These are phyloP conservation scores for Drepanosiphum platanoidis DNA, from an alignment of 2,888 invertebrate species.

Conservation along the genomic window DNA sequence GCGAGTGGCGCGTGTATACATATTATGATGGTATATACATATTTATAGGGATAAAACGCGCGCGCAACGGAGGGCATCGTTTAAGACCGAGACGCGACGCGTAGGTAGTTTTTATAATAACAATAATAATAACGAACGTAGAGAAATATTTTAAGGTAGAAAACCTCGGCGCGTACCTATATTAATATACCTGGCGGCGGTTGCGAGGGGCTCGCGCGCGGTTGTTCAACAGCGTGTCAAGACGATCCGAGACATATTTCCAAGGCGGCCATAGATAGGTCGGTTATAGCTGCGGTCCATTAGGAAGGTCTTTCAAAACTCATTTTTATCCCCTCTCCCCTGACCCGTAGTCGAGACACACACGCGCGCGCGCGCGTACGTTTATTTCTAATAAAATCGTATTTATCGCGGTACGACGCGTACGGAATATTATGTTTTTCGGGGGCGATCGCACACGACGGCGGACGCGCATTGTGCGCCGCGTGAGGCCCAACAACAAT, in stretches of 20 bases:
- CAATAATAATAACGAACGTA: not conserved
- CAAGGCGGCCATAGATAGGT: no score
- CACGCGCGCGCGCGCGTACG: no score
- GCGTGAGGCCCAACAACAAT: not conserved
- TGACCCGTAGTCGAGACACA: not conserved
- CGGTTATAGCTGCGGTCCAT: no score
- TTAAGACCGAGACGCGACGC: not conserved
- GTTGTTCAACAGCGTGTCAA: not conserved
- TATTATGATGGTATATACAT: not conserved
- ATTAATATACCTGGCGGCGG: no score
- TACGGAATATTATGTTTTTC: no score
- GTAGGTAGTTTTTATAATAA: not conserved
- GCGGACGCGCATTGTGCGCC: not conserved
- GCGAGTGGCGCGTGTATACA: not conserved
- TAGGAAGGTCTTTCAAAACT: constrained; percentile 4
- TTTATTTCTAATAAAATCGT: not conserved
- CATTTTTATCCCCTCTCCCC: not conserved
- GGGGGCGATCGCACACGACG: not conserved
- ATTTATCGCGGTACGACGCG: not conserved
- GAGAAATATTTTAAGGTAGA: not conserved
- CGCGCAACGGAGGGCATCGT: not conserved
- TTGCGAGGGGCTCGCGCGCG: not conserved
- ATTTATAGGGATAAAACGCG: not conserved
- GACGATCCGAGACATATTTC: not conserved
- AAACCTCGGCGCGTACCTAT: not conserved